phyloP scores from a whole-genome alignment of 2,888 invertebrate genomes.

The Andrena hattorfiana region DNA sequence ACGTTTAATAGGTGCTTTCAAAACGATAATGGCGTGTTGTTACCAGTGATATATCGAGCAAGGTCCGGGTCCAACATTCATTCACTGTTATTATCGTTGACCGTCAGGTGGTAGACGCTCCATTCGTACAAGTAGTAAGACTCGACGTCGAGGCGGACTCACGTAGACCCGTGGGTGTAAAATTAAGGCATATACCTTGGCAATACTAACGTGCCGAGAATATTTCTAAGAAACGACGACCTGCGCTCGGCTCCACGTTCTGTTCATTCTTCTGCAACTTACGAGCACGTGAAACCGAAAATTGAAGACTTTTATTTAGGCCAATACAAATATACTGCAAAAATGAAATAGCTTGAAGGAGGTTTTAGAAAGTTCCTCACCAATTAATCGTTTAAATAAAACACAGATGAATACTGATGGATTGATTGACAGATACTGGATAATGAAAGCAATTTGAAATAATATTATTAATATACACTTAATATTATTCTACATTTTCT shows the following conservation, averaged over 20 bases:
- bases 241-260: background rate
- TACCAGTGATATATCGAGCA: background rate
- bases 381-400: background rate
- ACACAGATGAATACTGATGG: too few species aligned
- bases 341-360: background rate
- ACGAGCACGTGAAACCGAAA: constrained; percentile 34
- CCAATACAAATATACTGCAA: too few species aligned
- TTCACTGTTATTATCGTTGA: constrained; percentile 51
- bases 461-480: too few species aligned
- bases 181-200: constrained; percentile 45
- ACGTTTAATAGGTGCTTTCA: background rate
- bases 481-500: too few species aligned
- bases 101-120: constrained; percentile 10
- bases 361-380: background rate
- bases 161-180: constrained; percentile 53
- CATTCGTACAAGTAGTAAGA: constrained; percentile 51
- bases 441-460: too few species aligned
- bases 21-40: background rate
- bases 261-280: constrained; percentile 22
- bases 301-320: constrained; percentile 27
- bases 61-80: constrained; percentile 21
- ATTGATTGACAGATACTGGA: too few species aligned
- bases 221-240: constrained; percentile 31
- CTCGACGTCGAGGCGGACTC: constrained; percentile 51
- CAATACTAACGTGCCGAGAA: constrained; percentile 54